Conservation (phyloP, 2,888 invertebrate species). For the Pseudococcus viburni region DNA sequence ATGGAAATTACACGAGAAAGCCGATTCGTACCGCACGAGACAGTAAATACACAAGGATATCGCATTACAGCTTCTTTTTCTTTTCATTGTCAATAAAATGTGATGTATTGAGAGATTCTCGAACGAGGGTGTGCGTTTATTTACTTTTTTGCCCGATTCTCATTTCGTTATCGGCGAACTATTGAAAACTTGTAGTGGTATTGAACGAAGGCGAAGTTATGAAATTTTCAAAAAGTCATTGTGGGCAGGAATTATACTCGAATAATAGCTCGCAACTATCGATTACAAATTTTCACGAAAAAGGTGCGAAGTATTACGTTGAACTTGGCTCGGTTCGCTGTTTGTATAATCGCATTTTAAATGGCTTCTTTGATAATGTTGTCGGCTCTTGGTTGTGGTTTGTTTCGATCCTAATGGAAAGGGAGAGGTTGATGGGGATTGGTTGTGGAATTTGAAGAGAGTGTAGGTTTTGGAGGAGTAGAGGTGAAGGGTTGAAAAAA, state of each 20-base stretch:
- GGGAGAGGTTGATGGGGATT: too few species aligned
- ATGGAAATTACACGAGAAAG: not conserved
- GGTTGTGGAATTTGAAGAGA: too few species aligned
- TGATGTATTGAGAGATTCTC: not conserved
- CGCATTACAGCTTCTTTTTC: not conserved
- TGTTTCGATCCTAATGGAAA: too few species aligned
- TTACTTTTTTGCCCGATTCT: too few species aligned
- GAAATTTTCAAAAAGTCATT: not conserved
- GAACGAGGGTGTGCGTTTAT: not conserved
- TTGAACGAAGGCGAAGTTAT: not conserved
- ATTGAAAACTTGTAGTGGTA: not conserved
- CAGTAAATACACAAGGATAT: not conserved
- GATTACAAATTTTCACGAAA: slow-evolving; percentile 4
- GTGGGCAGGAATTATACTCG: not conserved
- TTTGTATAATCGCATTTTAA: slow-evolving; percentile 19
- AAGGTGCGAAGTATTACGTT: slow-evolving; percentile 34
- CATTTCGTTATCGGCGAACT: not conserved
- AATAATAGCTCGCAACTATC: not conserved
- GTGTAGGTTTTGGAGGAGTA: too few species aligned
- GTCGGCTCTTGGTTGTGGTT: not conserved
- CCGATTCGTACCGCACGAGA: not conserved
- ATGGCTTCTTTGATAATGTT: slow-evolving; percentile 6
- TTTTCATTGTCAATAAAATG: not conserved
- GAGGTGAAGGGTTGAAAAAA: too few species aligned
- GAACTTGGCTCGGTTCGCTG: not conserved